Evolutionary conservation across 2,113 vertebrate genomes (phyloP).

Genomic region (Morone saxatilis): DNA sequence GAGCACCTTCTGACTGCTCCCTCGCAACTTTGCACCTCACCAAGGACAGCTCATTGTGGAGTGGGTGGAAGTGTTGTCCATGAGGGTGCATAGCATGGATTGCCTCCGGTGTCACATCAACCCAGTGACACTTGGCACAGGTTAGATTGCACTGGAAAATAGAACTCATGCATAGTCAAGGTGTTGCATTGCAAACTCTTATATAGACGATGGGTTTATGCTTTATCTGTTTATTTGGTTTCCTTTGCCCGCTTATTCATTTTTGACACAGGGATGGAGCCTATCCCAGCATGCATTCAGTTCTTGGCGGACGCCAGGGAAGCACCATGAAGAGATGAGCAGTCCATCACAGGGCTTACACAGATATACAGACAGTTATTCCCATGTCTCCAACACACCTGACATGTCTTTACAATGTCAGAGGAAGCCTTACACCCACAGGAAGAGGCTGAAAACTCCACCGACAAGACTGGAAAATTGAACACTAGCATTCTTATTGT

Average conservation of each 20-base stretch:
- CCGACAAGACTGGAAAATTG: neutral
- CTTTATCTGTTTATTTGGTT: neutral
- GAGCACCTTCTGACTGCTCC: constrained; percentile 8
- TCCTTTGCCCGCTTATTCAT: neutral
- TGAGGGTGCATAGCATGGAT: neutral
- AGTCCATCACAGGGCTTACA: constrained; percentile 30
- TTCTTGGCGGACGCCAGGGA: constrained; percentile 15
- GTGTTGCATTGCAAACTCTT: neutral
- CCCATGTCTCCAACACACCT: constrained; percentile 28
- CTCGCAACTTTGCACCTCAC: neutral
- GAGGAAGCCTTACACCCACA: neutral
- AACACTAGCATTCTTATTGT: neutral
- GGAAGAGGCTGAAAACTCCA: neutral
- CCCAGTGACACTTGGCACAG: constrained; percentile 23
- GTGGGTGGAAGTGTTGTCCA: constrained; percentile 29
- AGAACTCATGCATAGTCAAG: constrained; percentile 7
- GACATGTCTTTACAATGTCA: constrained; percentile 31
- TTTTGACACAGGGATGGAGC: constrained; percentile 19
- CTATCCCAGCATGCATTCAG: constrained; percentile 22
- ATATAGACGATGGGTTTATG: neutral
- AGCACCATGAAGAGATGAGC: constrained; percentile 7
- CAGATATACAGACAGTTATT: constrained; percentile 27
- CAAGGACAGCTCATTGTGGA: constrained; percentile 29
- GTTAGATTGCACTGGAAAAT: neutral
- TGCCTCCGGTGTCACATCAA: constrained; percentile 27